Evolutionary conservation across 64 coral and sea anemone genomes (phyloP).

Genomic region (Stichodactyla helianthus): DNA sequence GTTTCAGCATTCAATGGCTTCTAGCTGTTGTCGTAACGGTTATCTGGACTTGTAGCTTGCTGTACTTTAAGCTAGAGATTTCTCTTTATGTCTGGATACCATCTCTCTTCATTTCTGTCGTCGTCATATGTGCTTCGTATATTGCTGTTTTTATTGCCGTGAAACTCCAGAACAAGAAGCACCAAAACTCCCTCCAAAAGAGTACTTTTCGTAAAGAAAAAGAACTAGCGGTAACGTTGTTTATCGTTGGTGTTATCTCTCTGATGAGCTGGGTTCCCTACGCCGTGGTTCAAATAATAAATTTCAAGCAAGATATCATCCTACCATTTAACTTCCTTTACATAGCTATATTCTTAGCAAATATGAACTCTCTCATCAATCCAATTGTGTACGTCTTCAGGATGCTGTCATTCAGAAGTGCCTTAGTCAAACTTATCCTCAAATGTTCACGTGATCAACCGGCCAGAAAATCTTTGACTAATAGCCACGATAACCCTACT

Average conservation of each 20-base stretch:
- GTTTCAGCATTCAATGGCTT: background rate
- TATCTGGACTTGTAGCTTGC: conserved; percentile 3
- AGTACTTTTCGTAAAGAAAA: background rate
- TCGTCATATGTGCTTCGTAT: background rate
- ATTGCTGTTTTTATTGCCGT: conserved; percentile 6
- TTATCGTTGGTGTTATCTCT: conserved; percentile 7
- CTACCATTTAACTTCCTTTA: conserved; percentile 5
- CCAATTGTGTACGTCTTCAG: conserved; percentile 7
- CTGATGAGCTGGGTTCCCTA: background rate
- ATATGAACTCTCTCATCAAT: conserved; percentile 14
- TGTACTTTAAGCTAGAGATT: background rate
- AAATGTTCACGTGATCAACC: background rate
- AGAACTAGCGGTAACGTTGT: conserved; percentile 17
- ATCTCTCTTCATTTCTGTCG: background rate
- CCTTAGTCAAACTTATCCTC: background rate
- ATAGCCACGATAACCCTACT: background rate
- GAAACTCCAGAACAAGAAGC: background rate
- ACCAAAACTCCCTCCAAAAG: background rate
- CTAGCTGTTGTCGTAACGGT: background rate
- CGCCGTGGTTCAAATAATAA: background rate
- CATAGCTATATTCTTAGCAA: background rate
- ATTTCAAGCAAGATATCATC: background rate
- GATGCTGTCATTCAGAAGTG: conserved; percentile 10
- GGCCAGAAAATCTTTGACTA: background rate
- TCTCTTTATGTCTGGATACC: conserved; percentile 16